A percentile compares a stretch with the other conserved stretches of the same genome.
phyloP scores from a whole-genome alignment of 1,140 invertebrate species.

The Mactra quadrangularis region DNA sequence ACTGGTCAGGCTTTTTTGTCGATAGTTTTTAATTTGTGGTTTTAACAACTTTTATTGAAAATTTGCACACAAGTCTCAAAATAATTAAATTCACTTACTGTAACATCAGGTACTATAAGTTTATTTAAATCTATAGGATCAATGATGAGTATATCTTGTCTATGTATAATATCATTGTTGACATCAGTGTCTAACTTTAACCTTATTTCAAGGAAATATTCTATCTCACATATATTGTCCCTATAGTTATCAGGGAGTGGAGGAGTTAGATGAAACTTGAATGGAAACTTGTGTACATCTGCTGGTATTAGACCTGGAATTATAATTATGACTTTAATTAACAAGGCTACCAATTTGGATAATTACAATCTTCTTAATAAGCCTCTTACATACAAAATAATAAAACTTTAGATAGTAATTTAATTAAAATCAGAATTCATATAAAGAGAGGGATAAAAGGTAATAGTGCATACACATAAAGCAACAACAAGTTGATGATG shows the following conservation, averaged over 20 bases:
- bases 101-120: conserved; percentile 49
- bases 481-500: too few relatives aligned
- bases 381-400: background rate
- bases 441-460: too few relatives aligned
- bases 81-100: conserved; percentile 13
- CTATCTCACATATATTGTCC: conserved; percentile 46
- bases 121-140: conserved; percentile 42
- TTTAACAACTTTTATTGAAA: too few relatives aligned
- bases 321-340: background rate
- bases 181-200: conserved; percentile 32
- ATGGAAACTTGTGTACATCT: conserved; percentile 26
- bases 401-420: background rate
- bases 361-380: background rate
- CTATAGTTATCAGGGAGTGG: conserved; percentile 43
- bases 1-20: too few relatives aligned
- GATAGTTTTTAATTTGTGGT: too few relatives aligned
- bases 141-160: conserved; percentile 22
- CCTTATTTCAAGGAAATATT: conserved; percentile 36
- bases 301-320: conserved; percentile 11
- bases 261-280: conserved; percentile 30
- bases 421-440: too few relatives aligned
- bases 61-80: too few relatives aligned
- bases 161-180: background rate
- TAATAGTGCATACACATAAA: too few relatives aligned
- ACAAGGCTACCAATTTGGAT: background rate